Conservation (phyloP, 1,140 invertebrate genomes). For the Calliphora vicina region DNA sequence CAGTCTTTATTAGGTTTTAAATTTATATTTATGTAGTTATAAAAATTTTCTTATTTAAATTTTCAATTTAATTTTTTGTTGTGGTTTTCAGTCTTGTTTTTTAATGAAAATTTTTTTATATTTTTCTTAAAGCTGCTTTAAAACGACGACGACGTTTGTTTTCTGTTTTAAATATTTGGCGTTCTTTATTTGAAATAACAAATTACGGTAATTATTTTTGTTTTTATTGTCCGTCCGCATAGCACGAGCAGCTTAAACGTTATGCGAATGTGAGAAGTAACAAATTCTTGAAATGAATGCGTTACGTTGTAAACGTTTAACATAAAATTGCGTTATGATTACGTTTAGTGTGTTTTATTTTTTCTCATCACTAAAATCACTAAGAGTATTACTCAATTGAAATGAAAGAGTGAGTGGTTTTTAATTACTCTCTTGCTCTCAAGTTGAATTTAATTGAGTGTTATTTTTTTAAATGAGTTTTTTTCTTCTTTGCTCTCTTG, state of each 20-base stretch:
- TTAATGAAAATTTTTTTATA: conserved; percentile 28
- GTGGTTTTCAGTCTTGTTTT: conserved; percentile 39
- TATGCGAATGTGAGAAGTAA: conserved; percentile 39
- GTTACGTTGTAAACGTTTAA: conserved; percentile 34
- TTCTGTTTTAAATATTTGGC: conserved; percentile 8
- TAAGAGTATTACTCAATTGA: not conserved
- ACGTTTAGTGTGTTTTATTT: not conserved
- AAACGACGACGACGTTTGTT: not conserved
- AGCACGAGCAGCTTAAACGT: conserved; percentile 50
- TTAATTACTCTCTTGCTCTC: conserved; percentile 19
- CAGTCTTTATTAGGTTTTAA: conserved; percentile 41
- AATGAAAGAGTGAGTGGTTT: not conserved
- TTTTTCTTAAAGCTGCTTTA: conserved; percentile 31
- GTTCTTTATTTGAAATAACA: conserved; percentile 17
- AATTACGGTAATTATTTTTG: conserved; percentile 18
- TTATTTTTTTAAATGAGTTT: not conserved
- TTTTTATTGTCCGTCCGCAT: conserved; percentile 44
- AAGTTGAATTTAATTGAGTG: not conserved
- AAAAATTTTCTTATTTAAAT: not conserved
- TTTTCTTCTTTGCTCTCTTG: not conserved
- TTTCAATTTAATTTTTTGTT: conserved; percentile 26
- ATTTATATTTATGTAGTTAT: conserved; percentile 27
- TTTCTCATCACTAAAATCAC: not conserved
- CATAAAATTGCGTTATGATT: conserved; percentile 32
- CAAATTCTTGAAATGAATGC: conserved; percentile 19